These are phyloP conservation scores for Lepus europaeus DNA, from an alignment of 2,113 vertebrate genomes.

Conservation along the genomic window DNA sequence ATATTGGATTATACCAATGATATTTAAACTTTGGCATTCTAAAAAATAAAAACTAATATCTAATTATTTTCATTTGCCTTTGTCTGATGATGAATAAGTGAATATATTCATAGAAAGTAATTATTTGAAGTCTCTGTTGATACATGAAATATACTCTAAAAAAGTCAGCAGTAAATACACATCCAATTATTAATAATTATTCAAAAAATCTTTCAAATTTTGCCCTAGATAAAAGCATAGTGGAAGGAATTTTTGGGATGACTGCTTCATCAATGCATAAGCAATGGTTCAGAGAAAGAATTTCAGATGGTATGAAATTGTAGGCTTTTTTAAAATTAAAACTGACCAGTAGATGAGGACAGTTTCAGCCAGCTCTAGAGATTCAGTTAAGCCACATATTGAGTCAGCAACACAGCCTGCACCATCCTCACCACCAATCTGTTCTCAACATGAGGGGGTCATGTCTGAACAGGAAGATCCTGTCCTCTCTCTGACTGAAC, in stretches of 20 bases:
- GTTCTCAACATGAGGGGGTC: neutral
- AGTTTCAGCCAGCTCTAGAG: neutral
- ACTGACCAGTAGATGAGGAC: neutral
- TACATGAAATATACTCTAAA: neutral
- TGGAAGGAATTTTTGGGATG: neutral
- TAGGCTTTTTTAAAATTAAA: neutral
- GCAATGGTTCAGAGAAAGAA: neutral
- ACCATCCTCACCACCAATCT: neutral
- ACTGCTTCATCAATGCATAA: neutral
- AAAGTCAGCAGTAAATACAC: neutral
- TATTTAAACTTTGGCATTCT: neutral
- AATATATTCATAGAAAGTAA: conserved; percentile 1
- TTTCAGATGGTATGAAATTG: neutral
- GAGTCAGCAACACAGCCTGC: too few species aligned
- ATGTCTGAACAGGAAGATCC: neutral
- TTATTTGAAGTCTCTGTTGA: neutral
- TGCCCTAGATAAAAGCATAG: neutral
- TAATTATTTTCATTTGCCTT: neutral
- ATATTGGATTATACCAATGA: neutral
- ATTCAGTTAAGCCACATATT: neutral
- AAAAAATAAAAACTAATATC: neutral
- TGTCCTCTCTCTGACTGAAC: neutral
- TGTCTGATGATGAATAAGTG: neutral
- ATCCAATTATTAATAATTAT: neutral
- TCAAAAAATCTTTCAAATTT: neutral